Evolutionary conservation across 2,888 invertebrate genomes (phyloP), one percentile per base, ranked within the genome.

Genomic region (Campopleginae sp.): DNA sequence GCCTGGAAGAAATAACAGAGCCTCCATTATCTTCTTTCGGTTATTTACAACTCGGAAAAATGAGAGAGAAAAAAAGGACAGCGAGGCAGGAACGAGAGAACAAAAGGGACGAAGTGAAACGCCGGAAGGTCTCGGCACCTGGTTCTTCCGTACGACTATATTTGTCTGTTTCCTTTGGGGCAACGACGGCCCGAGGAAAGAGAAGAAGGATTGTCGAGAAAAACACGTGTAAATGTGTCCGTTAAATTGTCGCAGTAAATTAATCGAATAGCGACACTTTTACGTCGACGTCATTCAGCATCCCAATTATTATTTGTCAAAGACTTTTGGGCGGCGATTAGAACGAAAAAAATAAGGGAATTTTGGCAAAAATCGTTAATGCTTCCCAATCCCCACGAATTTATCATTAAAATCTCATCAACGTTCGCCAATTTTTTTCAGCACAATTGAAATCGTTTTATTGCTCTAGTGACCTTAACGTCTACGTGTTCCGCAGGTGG

Each of bases 91-190:
- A 80, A 17, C 10, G 7, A 70, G 44, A 44, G 70, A 80, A 80
- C 80, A 72, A 65, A 65, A 65, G 19, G 33, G 44, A 71, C 38
- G 42, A 42, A 71, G 65, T 23, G 54, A 61, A 63, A 74, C 27
- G 31, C 42, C 23, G 80, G 48, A 78, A 78, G 38, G 70, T 85
- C 65, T 71, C 66, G 66, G 85, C 85, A 85, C 85, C 85, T 85
- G 85, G 85, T 79, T 75, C 61, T 63, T 58, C 61, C 46, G 46
- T 78, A 46, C n/a, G 27, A 68, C 65, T 58, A 19, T 23, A 23
- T 31, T 46, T 33, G 46, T 44, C 7, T 19, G 44, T 42, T 68
- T 75, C 75, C 46, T 46, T 66, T 12, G 27, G 27, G 14, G 14
- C 27, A 27, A 27, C 58, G 7, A 12, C 54, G 12, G 23, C n/a